phyloP scores from a whole-genome alignment of 2,797 vertebrate species.

The Bradypus variegatus region DNA sequence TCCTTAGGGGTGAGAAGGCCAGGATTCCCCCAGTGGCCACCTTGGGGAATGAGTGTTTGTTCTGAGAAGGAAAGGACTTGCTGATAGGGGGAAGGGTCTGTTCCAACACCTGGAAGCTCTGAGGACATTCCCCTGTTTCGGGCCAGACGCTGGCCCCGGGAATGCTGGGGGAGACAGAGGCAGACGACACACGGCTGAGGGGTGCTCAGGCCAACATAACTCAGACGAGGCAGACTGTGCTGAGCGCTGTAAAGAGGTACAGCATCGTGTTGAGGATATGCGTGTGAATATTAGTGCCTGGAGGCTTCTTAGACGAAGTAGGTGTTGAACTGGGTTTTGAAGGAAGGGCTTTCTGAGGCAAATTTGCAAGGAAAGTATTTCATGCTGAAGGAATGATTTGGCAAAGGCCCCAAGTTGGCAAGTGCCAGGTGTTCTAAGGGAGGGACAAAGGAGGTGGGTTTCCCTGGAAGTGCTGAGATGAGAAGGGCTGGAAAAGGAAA shows the following conservation, averaged over 20 bases:
- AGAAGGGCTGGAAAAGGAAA: not conserved
- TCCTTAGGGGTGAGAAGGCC: not conserved
- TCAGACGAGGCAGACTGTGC: not conserved
- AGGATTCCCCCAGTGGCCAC: not conserved
- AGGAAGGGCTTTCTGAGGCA: not conserved
- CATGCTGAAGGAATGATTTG: not conserved
- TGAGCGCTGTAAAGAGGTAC: not conserved
- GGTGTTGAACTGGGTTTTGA: not conserved
- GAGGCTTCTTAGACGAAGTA: not conserved
- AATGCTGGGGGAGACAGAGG: not conserved
- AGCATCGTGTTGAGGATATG: accelerated
- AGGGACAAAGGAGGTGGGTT: not conserved
- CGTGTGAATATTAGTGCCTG: not conserved
- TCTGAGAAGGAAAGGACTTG: not conserved
- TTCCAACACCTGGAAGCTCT: accelerated
- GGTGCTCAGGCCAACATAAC: not conserved
- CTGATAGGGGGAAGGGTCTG: not conserved
- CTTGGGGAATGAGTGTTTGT: not conserved
- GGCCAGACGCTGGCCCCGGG: not conserved
- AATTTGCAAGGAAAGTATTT: not conserved
- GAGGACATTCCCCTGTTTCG: not conserved
- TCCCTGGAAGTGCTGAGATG: not conserved
- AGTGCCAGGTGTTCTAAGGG: not conserved
- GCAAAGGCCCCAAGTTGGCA: not conserved
- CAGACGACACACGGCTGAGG: not conserved